Base-by-base conservation (phyloP, 1,140 invertebrate species). In the Papilio dardanus region DNA sequence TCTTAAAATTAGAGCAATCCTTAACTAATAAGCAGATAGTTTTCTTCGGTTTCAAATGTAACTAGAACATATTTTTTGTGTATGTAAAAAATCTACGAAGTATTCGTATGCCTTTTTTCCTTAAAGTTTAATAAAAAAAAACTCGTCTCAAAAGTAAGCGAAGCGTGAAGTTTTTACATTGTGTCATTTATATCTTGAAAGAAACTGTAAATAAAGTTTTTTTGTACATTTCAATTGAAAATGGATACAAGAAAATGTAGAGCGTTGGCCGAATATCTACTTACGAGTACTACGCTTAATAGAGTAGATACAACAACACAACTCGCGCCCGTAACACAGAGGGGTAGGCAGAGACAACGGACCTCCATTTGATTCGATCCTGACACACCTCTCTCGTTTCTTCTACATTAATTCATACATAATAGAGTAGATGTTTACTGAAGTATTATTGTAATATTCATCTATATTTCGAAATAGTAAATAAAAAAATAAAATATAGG, bases 131-230 rank as follows among this genome's bases (percentile, higher is more conserved):
- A 28, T 10, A 19, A 3, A 50, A 58, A 58, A 16, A 58, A 58
- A 58, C 54, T 58, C 21, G 21, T 58, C 54, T 58, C 21, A 12
- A 58, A 14, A 58, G 24, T 28, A 24, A 28, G 21, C 21, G 54
- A 58, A 58, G 54, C 54, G 24, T 58, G 21, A 58, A 58, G 21
- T 58, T 58, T 54, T 54, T 54, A 54, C 54, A 28, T 28, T 14
- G 21, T 28, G 24, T 10, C 24, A 58, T 54, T 54, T 54, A n/a
- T 6, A 50, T 54, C 19, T 24, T 8, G 50, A 58, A 28, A 58
- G 21, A 28, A 58, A 58, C 54, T 58, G 24, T 24, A 24, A 58
- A 58, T 54, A 54, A 28, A 58, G 8, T 50, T 50, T 58, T 50
- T 58, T 58, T 58, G 6, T 58, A 28, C 10, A 10, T 58, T 58